phyloP scores from a whole-genome alignment of 2,113 vertebrate species.

The Crotalus tigris region DNA sequence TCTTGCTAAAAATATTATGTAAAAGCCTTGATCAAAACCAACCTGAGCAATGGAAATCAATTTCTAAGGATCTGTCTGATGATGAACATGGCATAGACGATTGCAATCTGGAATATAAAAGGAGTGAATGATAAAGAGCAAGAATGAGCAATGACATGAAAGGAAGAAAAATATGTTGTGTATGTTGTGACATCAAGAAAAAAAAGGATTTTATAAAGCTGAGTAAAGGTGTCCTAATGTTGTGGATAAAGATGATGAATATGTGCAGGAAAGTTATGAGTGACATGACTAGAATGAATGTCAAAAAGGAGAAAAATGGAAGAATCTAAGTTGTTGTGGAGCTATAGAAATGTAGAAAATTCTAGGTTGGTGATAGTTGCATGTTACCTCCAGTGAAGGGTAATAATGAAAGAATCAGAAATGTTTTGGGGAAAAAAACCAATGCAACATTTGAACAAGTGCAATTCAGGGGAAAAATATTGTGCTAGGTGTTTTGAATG shows the following conservation, averaged over 20 bases:
- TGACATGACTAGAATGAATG: background rate
- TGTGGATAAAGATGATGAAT: background rate
- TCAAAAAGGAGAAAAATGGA: background rate
- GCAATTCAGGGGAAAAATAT: background rate
- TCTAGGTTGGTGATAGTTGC: background rate
- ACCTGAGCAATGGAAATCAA: background rate
- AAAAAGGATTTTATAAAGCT: background rate
- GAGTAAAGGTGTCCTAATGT: background rate
- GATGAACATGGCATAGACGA: background rate
- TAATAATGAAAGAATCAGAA: background rate
- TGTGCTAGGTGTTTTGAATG: background rate
- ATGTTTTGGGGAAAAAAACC: background rate
- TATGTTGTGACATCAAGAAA: background rate
- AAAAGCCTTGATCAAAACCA: background rate
- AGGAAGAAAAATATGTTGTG: background rate
- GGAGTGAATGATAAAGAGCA: background rate
- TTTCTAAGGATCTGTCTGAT: background rate
- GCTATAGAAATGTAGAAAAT: background rate
- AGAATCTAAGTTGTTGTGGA: background rate
- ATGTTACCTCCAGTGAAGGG: background rate
- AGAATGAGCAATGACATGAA: background rate
- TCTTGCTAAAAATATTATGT: background rate
- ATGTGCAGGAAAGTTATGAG: background rate
- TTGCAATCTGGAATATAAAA: background rate
- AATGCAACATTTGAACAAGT: background rate